Conservation (phyloP, 2,888 invertebrate species). For the Carterocephalus palaemon region DNA sequence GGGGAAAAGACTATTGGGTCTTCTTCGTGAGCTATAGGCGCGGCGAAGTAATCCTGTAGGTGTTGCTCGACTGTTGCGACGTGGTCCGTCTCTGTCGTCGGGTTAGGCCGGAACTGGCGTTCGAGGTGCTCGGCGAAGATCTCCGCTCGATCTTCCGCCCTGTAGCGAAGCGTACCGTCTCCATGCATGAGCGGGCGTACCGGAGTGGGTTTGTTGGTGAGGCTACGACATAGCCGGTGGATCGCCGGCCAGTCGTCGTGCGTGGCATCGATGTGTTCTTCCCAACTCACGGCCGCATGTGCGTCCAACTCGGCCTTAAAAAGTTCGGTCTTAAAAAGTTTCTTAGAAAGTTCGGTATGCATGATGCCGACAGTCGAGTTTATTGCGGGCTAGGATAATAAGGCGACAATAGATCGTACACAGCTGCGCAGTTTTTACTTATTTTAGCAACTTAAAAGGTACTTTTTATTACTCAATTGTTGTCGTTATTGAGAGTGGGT, state of each 20-base stretch:
- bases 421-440: too few species aligned
- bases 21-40: not conserved
- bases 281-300: not conserved
- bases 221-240: not conserved
- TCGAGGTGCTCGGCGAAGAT: too few species aligned
- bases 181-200: not conserved
- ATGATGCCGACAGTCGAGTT: too few species aligned
- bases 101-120: not conserved
- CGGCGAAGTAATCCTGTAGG: not conserved
- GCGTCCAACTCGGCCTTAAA: not conserved
- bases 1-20: not conserved
- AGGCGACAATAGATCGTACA: too few species aligned
- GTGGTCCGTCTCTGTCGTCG: not conserved
- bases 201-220: not conserved
- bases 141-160: too few species aligned
- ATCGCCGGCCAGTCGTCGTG: not conserved
- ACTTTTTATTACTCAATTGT: too few species aligned
- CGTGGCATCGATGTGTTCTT: not conserved
- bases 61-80: not conserved
- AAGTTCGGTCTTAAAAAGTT: too few species aligned
- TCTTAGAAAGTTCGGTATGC: too few species aligned
- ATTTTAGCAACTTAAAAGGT: too few species aligned
- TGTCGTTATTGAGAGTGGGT: too few species aligned
- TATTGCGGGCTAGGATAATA: too few species aligned
- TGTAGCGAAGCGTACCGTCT: not conserved